Evolutionary conservation across 2,888 invertebrate species (phyloP).

Genomic region (Stictocephala bisonia): DNA sequence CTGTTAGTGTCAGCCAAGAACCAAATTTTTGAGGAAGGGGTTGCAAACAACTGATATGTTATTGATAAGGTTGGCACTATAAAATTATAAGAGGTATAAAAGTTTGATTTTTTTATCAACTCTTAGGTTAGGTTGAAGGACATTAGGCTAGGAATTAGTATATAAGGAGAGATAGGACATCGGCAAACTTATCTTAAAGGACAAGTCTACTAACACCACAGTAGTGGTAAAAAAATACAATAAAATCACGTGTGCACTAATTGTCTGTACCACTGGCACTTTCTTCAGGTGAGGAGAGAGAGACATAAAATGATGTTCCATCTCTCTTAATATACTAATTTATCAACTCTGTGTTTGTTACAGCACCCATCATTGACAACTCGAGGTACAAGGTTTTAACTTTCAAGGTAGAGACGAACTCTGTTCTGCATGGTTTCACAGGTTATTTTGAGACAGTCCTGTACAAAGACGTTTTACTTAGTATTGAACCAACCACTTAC

Average conservation of each 20-base stretch:
- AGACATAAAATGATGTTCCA: neutral
- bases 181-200: too few relatives aligned
- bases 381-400: constrained; percentile 75
- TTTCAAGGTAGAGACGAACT: constrained; percentile 79
- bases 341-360: constrained; percentile 52
- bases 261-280: too few relatives aligned
- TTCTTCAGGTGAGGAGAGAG: too few relatives aligned
- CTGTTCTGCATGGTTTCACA: constrained; percentile 92
- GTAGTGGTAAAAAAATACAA: too few relatives aligned
- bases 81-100: neutral
- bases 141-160: too few relatives aligned
- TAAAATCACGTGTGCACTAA: too few relatives aligned
- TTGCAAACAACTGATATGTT: neutral
- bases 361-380: constrained; percentile 72
- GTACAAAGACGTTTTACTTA: constrained; percentile 85
- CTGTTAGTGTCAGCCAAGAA: too few relatives aligned
- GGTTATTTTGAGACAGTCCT: constrained; percentile 94
- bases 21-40: too few relatives aligned
- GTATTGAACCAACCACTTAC: constrained; percentile 90
- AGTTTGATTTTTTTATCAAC: too few relatives aligned
- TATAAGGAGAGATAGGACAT: too few relatives aligned
- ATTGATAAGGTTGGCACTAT: neutral
- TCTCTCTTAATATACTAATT: neutral
- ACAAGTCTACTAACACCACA: too few relatives aligned
- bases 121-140: too few relatives aligned